Base-by-base conservation (phyloP, 2,113 vertebrate genomes). In the Rhegmatorhina hoffmannsi region DNA sequence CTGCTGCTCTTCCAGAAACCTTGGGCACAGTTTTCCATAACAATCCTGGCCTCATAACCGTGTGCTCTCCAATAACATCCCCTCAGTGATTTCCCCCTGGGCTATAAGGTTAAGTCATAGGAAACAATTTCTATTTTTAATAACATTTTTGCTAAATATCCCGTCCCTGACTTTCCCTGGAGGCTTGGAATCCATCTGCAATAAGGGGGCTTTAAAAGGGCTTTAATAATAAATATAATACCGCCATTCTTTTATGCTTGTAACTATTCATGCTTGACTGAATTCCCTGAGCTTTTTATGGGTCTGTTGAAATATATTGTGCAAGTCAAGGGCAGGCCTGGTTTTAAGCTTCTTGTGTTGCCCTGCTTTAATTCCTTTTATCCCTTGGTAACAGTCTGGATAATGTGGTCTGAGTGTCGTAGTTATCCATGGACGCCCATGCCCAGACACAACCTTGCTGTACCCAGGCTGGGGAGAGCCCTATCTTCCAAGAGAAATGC, bases 41-140 rank as follows among this genome's bases (percentile, higher is more conserved):
- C 68, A 64, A 43, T 36, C 46, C 8, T 1, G 0, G 67, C 28
- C 89, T 74, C 19, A 1, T 16, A 52, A 55, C 78, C 26, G 40
- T 2, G 0, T 28, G 82, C 68, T 94, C 72, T 90, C 75, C 79
- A 44, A 38, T 59, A 91, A 84, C 83, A 74, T 75, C 79, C 63
- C 85, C 90, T 77, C 77, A 80, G 82, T 88, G 85, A 92, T 95
- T 93, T 84, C 92, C 90, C 89, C 64, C 83, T 17, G 77, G 96
- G 92, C 94, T 86, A 20, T 59, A 33, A 95, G 92, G 88, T 92
- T 95, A 97, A 97, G 76, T 77, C 91, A 63, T 83, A 85, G 89
- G 95, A 96, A 95, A 95, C 80, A 92, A 88, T 87, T 95, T 96
- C 96, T 96, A 91, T 96, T 96, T 97, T 97, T 97, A 92, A 96